Base-by-base conservation (phyloP, 2,113 vertebrate genomes). In the Dicentrarchus labrax region DNA sequence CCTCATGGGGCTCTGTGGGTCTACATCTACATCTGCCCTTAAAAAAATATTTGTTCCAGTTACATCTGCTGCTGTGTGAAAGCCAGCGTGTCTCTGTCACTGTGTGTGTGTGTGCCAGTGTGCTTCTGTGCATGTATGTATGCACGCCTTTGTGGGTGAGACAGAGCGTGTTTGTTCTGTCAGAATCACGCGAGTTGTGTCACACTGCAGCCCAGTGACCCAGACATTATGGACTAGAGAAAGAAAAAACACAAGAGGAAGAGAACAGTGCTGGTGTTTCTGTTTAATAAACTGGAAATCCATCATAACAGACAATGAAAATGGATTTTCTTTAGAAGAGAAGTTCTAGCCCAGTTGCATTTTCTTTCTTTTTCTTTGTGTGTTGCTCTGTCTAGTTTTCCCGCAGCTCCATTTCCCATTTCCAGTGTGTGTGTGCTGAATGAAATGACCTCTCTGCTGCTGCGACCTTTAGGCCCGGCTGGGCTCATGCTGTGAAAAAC, bases 101-200 rank as follows among this genome's bases (percentile, higher is more conserved):
- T 7, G 36, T 60, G 59, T 54, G 17, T 12, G 51, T 62, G 43
- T 62, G 6, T 21, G 30, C 30, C 30, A 30, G 17, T 54, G 8
- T 56, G 67, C 8, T 0, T 45, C 36, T 51, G 38, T 53, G 56
- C 24, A 50, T 67, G 41, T 48, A 54, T 78, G 65, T 79, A 8
- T 62, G 59, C 22, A 9, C 1, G 64, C 41, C 45, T 84, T 72
- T 84, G 80, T 87, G n/a, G 50, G 53, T 1, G 21, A 84, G 76
- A 89, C 76, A 87, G 59, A 84, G 72, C 7, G 0, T 47, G 77
- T 72, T 80, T 89, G 74, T 91, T 86, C 17, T 10, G 8, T 61
- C 56, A 72, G 69, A 38, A 19, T 74, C 82, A 68, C n/a, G 6
- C 9, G 75, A 57, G 60, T 75, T 67, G 71, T 54, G 79, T 79